Conservation (phyloP, 2,113 vertebrate genomes). For the Chinchilla lanigera region DNA sequence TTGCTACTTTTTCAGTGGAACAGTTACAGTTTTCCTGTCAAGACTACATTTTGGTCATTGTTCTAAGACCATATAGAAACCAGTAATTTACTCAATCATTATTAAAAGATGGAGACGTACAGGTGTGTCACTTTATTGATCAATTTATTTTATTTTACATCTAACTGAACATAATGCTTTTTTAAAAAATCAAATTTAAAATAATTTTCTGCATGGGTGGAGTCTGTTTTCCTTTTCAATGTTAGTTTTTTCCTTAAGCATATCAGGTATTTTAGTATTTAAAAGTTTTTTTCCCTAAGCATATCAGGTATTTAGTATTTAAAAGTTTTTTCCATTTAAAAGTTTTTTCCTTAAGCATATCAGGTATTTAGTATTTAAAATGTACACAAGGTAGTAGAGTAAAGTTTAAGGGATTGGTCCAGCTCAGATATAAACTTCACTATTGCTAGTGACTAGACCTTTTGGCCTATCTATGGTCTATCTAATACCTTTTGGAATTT, state of each 20-base stretch:
- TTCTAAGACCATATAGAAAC: not conserved
- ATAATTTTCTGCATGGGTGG: not conserved
- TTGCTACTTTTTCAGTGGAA: not conserved
- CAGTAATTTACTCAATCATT: not conserved
- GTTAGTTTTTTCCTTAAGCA: not conserved
- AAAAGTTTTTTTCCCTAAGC: not conserved
- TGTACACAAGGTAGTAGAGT: not conserved
- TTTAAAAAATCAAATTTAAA: conserved; percentile 12
- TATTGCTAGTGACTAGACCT: not conserved
- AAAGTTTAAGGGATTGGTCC: not conserved
- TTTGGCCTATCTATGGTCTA: too few relatives aligned
- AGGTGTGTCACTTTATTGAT: not conserved
- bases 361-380: not conserved
- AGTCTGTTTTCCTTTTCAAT: not conserved
- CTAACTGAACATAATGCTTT: not conserved
- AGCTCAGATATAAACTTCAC: not conserved
- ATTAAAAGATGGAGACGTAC: not conserved
- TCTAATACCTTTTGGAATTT: too few relatives aligned
- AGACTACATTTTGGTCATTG: not conserved
- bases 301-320: not conserved
- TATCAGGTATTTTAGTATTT: not conserved
- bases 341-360: not conserved
- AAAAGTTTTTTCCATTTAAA: too few relatives aligned
- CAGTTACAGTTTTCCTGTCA: not conserved
- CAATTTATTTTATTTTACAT: not conserved